These are phyloP conservation scores for Enchytraeus crypticus DNA, from an alignment of 2,888 invertebrate species.

Conservation along the genomic window DNA sequence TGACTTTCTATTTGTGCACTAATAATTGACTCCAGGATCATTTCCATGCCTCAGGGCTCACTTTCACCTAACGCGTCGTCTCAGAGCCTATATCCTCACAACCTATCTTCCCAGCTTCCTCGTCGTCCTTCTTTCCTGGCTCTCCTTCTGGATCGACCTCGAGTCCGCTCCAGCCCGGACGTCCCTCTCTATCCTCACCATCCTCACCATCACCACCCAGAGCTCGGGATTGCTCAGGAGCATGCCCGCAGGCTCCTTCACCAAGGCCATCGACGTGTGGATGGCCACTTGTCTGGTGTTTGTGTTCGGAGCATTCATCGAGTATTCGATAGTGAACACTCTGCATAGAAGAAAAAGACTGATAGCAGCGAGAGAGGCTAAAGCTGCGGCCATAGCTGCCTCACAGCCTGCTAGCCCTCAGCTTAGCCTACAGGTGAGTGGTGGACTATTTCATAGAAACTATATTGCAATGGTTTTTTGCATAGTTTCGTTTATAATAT, in stretches of 20 bases:
- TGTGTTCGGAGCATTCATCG: too few relatives aligned
- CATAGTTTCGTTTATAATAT: too few relatives aligned
- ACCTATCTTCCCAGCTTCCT: conserved; percentile 28
- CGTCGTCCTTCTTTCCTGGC: conserved; percentile 30
- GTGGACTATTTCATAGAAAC: too few relatives aligned
- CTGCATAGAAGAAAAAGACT: too few relatives aligned
- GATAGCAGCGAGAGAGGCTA: conserved; percentile 1
- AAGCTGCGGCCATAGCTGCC: neutral
- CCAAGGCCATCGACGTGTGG: too few relatives aligned
- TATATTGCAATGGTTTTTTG: too few relatives aligned
- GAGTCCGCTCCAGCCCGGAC: conserved; percentile 30
- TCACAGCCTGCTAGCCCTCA: neutral
- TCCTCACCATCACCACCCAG: too few relatives aligned
- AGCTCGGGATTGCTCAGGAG: conserved; percentile 9
- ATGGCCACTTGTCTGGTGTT: too few relatives aligned
- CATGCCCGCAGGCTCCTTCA: conserved; percentile 13
- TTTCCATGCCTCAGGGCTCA: conserved; percentile 25
- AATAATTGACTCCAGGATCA: conserved; percentile 15
- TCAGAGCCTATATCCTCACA: conserved; percentile 27
- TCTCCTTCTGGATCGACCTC: conserved; percentile 32
- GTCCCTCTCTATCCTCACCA: too few relatives aligned
- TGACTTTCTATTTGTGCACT: neutral
- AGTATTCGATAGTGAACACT: too few relatives aligned
- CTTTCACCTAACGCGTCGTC: conserved; percentile 25
- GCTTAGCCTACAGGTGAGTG: too few relatives aligned